Evolutionary conservation across 2,797 vertebrate species (phyloP), one percentile per base, ranked within the genome.

Genomic region (Bufotes viridis): DNA sequence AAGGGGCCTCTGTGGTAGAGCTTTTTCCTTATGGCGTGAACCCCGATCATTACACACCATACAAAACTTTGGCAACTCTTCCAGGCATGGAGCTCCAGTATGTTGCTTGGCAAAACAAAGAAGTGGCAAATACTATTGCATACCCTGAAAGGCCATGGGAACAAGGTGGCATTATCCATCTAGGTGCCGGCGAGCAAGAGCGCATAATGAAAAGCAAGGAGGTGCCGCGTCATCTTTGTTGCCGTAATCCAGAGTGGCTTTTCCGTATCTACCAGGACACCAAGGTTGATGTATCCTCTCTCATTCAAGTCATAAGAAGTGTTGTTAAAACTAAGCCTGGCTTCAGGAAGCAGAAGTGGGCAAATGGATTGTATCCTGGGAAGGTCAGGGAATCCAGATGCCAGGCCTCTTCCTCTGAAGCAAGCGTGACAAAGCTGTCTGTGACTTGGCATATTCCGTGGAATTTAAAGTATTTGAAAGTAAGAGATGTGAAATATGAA

Each of bases 251-350:
- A 0, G 98, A 99, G 92, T 99, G 98, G 98, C 97, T 99, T 55
- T 99, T 97, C 93, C 95, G 98, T 29, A 98, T 99, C 93, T 99
- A 99, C 93, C 98, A 99, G 95, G 98, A 99, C 95, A 99, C 98
- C 0, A 93, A 92, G 80, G 96, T 99, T 78, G 96, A 99, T 91
- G 94, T 99, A 90, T 94, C 96, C 0, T 98, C 97, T 12, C 95
- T 99, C 60, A 90, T 98, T n/a, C 95, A 96, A 0, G 90, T 93
- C 1, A 94, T 99, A 24, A 95, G 93, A 92, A 96, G 94, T 24
- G 94, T 93, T 76, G 94, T 98, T 83, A 97, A 96, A 92, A 94
- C 94, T 20, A 97, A 94, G 87, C 96, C 95, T 0, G 95, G 92
- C 69, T 91, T 93, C 3, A 97, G 93, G 90, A 98, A 94, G 92